Conservation (phyloP, 1,140 invertebrate species). For the Zaprionus inermis region DNA sequence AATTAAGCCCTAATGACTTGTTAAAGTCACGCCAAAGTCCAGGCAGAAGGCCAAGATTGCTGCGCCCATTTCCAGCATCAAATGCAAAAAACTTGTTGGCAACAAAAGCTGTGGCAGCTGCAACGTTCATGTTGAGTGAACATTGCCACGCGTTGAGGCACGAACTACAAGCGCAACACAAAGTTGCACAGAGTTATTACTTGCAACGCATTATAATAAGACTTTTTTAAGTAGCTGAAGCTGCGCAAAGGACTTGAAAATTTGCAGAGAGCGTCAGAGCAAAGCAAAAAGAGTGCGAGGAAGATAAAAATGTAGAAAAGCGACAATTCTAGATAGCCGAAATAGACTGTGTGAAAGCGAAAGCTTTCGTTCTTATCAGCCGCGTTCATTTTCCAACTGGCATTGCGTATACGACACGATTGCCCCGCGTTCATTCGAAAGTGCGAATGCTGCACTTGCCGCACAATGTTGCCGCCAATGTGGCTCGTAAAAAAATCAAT, state of each 20-base stretch:
- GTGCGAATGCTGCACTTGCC: conserved; percentile 21
- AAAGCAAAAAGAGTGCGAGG: no score
- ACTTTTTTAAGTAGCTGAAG: neutral
- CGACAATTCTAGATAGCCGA: neutral
- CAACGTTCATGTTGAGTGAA: conserved; percentile 33
- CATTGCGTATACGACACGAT: no score
- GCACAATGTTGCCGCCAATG: neutral
- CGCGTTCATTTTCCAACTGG: neutral
- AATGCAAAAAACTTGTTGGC: conserved; percentile 68
- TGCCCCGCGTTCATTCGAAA: conserved; percentile 4
- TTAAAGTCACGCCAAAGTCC: conserved; percentile 50
- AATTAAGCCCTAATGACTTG: conserved; percentile 70
- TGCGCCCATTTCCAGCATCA: neutral
- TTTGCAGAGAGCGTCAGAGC: neutral
- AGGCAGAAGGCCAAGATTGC: neutral
- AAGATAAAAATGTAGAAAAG: no score
- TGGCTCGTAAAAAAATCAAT: conserved; percentile 65
- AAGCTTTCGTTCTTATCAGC: neutral
- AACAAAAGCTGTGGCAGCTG: conserved; percentile 20
- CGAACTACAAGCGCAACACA: no score
- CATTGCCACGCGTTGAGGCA: no score
- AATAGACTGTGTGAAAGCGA: neutral
- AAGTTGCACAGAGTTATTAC: neutral
- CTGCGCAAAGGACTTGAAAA: neutral
- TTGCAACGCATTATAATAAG: neutral